Evolutionary conservation across 2,113 vertebrate genomes (phyloP).

Genomic region (Isurus oxyrinchus): DNA sequence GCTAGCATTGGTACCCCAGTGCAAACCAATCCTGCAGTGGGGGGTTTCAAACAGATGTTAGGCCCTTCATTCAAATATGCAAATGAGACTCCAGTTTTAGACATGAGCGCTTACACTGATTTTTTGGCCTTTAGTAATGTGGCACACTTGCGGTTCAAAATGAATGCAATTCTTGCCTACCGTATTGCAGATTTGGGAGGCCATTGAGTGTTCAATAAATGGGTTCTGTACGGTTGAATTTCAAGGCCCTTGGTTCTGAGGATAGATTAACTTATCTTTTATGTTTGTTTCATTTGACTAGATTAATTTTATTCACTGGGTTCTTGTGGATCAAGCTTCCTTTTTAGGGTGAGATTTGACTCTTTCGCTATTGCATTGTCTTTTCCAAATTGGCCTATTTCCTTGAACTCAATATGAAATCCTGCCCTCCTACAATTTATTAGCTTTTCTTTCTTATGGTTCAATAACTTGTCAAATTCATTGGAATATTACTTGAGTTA

Average conservation of each 20-base stretch:
- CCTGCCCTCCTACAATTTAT: neutral
- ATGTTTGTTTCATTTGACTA: neutral
- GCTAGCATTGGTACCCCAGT: neutral
- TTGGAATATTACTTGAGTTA: neutral
- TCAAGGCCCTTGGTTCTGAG: neutral
- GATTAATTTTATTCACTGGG: neutral
- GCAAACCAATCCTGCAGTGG: neutral
- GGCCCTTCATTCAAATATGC: neutral
- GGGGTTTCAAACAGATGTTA: neutral
- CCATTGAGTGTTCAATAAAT: neutral
- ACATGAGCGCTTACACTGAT: neutral
- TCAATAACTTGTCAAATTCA: neutral
- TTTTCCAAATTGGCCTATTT: neutral
- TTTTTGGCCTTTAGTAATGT: neutral
- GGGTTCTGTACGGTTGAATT: neutral
- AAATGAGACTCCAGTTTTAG: neutral
- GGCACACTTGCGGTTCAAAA: neutral
- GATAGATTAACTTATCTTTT: neutral
- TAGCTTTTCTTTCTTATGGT: neutral
- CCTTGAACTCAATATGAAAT: neutral
- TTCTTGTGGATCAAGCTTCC: neutral
- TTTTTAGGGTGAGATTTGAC: neutral
- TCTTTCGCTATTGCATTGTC: neutral
- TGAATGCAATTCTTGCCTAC: too few relatives aligned
- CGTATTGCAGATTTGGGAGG: neutral